A percentile compares a stretch with the other conserved stretches of the same genome.
Conservation (phyloP, 2,113 vertebrate genomes). For the Tragelaphus strepsiceros region DNA sequence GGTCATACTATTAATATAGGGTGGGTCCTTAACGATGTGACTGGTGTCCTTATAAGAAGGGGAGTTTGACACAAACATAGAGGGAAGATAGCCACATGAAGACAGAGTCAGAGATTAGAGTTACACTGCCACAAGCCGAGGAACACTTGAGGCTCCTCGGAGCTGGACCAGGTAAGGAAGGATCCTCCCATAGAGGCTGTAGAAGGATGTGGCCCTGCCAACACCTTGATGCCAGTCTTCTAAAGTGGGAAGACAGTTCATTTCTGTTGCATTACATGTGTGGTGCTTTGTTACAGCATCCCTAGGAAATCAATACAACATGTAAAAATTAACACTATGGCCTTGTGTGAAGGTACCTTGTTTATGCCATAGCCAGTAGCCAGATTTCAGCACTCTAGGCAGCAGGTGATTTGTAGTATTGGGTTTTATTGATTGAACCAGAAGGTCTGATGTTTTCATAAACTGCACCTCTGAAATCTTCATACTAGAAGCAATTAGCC, state of each 20-base stretch:
- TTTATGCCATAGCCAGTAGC: neutral
- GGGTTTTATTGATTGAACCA: neutral
- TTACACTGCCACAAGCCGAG: neutral
- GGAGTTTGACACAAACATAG: neutral
- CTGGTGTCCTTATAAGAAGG: neutral
- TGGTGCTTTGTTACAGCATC: neutral
- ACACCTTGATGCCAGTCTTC: neutral
- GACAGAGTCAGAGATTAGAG: neutral
- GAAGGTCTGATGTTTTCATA: neutral
- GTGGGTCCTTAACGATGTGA: neutral
- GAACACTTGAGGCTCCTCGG: neutral
- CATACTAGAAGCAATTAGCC: neutral
- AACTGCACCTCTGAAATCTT: neutral
- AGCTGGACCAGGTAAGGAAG: neutral
- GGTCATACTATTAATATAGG: neutral
- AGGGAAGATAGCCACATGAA: neutral
- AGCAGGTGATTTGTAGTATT: neutral
- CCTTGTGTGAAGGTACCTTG: neutral
- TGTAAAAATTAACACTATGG: neutral
- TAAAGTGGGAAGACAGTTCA: neutral
- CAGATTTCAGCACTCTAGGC: neutral
- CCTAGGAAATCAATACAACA: neutral
- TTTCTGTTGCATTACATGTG: neutral
- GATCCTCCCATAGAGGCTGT: neutral
- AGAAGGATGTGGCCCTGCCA: neutral